Evolutionary conservation across 2,113 vertebrate species (phyloP).

Genomic region (Tiliqua scincoides): DNA sequence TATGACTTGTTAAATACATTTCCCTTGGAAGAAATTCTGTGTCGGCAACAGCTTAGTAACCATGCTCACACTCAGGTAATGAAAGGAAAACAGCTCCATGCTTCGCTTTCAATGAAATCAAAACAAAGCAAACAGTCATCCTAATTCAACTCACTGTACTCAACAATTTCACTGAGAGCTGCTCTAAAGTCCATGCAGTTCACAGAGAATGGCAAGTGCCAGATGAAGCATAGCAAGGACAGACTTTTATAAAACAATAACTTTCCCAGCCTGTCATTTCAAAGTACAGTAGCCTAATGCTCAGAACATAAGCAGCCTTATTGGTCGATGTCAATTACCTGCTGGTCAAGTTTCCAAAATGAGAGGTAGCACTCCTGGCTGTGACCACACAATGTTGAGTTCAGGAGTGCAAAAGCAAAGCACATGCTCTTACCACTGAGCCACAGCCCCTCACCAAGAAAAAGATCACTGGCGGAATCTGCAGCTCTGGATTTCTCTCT

Average conservation of each 20-base stretch:
- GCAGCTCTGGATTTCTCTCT: no score
- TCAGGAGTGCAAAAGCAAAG: not conserved
- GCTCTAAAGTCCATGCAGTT: not conserved
- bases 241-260: not conserved
- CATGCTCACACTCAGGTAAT: not conserved
- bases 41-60: not conserved
- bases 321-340: not conserved
- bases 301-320: not conserved
- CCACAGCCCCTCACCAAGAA: no score
- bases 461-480: no score
- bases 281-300: not conserved
- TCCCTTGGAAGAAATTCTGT: not conserved
- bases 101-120: not conserved
- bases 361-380: no score
- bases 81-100: not conserved
- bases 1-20: slow-evolving; percentile 16
- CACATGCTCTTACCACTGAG: no score
- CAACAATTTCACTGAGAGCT: not conserved
- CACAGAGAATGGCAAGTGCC: not conserved
- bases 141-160: not conserved
- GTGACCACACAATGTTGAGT: not conserved
- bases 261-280: not conserved
- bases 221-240: not conserved
- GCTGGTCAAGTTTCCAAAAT: not conserved
- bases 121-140: not conserved